Base-by-base conservation (phyloP, 2,113 vertebrate species). In the Corythornis cristatus region DNA sequence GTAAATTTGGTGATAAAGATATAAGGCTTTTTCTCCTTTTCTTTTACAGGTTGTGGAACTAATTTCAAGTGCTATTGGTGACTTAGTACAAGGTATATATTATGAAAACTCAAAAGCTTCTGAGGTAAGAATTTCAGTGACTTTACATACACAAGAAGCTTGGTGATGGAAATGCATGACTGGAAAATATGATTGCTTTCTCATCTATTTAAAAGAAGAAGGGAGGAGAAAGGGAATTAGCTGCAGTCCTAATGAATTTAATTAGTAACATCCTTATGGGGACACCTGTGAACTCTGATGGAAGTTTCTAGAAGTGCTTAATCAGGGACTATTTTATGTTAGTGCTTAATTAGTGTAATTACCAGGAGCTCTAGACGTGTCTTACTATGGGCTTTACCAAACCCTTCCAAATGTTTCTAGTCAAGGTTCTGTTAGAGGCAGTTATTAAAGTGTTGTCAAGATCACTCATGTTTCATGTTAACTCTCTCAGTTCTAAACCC, bases 1-100 rank as follows among this genome's bases (percentile, higher is more conserved):
- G 56, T 70, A 31, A 83, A 61, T 71, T 73, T 43, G 28, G 60
- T 87, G 57, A 33, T 81, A 81, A 78, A 93, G 46, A 51, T 73
- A 11, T 85, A 70, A 89, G 46, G 1, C 20, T 19, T 87, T 87
- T 75, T 93, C 78, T 92, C 43, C 66, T 89, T 86, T 85, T 95
- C 14, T 96, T 72, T 97, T 96, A 37, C 96, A 99, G 99, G 99
- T 99, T 50, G 98, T 99, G 72, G 99, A 99, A 88, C 98, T 99
- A 86, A 97, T 99, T 96, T 99, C 99, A 82, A 99, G 99, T 96
- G 99, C 99, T 93, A 99, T 99, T 23, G 99, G 98, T 91, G 99
- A 99, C 95, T 96, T 99, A 96, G 98, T 99, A 88, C 99, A 99
- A 97, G 99, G 99, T 61, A 98, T 99, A 95, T 99, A 99, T 96